phyloP scores from a whole-genome alignment of 2,113 vertebrate genomes.

The Patagioenas fasciata region DNA sequence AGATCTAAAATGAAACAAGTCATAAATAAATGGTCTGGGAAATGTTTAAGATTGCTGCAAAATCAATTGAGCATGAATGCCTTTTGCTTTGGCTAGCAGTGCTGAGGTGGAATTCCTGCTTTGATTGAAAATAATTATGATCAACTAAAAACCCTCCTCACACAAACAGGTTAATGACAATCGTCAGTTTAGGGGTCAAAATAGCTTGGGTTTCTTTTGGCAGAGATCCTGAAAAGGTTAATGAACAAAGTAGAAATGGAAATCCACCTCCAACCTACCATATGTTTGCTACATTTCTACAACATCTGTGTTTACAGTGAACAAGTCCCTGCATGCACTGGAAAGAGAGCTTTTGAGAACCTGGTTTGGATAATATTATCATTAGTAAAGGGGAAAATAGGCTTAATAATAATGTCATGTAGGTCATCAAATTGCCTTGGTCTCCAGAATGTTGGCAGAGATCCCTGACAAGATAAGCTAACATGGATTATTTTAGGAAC shows the following conservation, averaged over 20 bases:
- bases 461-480: not conserved
- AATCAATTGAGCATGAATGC: not conserved
- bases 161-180: not conserved
- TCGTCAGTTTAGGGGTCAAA: not conserved
- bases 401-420: not conserved
- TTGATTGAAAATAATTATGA: not conserved
- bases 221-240: not conserved
- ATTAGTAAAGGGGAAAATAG: not conserved
- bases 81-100: not conserved
- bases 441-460: not conserved
- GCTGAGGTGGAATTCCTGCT: not conserved
- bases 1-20: not conserved
- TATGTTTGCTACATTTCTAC: not conserved
- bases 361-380: not conserved
- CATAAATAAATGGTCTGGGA: not conserved
- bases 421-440: not conserved
- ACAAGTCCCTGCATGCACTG: not conserved
- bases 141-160: not conserved
- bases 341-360: not conserved
- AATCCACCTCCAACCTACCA: not conserved
- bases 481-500: not conserved
- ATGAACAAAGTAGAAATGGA: not conserved
- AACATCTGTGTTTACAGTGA: not conserved
- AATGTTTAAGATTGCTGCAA: not conserved
- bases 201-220: not conserved